Conservation (phyloP, 2,113 vertebrate genomes). For the Pachycephala philippinensis region DNA sequence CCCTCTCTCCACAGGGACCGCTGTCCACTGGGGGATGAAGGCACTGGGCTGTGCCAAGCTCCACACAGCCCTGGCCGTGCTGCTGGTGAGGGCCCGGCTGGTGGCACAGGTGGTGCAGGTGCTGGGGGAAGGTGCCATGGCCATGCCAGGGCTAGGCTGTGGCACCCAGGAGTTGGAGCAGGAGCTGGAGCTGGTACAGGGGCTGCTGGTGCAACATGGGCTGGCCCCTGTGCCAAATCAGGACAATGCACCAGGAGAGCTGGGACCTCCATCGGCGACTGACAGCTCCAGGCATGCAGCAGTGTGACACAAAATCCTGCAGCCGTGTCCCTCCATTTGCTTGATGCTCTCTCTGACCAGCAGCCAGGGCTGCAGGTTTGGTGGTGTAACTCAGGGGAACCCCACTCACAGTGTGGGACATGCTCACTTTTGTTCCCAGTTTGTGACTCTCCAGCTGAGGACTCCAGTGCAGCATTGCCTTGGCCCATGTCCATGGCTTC, state of each 20-base stretch:
- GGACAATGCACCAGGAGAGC: neutral
- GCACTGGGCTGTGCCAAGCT: slow-evolving; percentile 72
- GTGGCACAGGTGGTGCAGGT: slow-evolving; percentile 31
- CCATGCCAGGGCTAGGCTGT: neutral
- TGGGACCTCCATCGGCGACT: fast-evolving
- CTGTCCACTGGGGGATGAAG: slow-evolving; percentile 56
- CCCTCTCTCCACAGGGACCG: neutral
- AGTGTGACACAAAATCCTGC: fast-evolving
- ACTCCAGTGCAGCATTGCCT: neutral
- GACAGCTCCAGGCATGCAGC: neutral
- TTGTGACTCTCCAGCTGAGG: neutral
- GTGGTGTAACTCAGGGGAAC: neutral
- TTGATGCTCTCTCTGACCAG: neutral
- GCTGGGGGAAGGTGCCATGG: neutral
- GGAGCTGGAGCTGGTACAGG: slow-evolving; percentile 49
- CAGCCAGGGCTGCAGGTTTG: neutral
- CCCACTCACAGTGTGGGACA: fast-evolving
- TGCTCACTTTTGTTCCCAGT: fast-evolving
- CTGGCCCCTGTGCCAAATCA: neutral
- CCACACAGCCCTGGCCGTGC: slow-evolving; percentile 59
- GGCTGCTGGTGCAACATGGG: slow-evolving; percentile 56
- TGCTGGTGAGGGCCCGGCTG: slow-evolving; percentile 71
- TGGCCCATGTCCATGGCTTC: neutral
- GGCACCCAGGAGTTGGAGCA: slow-evolving; percentile 43
- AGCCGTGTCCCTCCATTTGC: fast-evolving